Evolutionary conservation across 1,140 invertebrate species (phyloP).

Genomic region (Atta cephalotes): DNA sequence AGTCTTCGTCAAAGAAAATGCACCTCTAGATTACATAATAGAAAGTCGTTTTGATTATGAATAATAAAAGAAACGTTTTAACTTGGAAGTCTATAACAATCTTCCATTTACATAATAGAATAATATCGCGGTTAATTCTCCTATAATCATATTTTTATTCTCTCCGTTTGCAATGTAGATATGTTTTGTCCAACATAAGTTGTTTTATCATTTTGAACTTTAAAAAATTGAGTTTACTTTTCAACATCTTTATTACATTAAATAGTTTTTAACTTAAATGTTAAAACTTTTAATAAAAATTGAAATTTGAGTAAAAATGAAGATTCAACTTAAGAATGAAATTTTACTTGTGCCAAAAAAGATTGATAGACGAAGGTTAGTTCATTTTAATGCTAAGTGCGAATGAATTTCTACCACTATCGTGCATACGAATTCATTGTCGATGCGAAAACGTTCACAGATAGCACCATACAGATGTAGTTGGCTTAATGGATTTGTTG

Average conservation of each 20-base stretch:
- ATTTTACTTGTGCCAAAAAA: too few relatives aligned
- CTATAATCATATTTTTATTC: too few relatives aligned
- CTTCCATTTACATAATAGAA: background rate
- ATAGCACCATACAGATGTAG: background rate
- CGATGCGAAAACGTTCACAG: slow-evolving; percentile 21
- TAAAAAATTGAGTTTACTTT: too few relatives aligned
- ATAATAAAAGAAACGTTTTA: background rate
- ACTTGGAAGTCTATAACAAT: background rate
- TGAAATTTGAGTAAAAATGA: too few relatives aligned
- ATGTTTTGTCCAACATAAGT: too few relatives aligned
- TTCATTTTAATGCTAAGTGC: background rate
- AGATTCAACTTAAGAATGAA: too few relatives aligned
- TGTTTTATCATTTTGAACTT: too few relatives aligned
- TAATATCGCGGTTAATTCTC: background rate
- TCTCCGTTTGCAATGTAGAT: too few relatives aligned
- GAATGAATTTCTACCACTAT: slow-evolving; percentile 4
- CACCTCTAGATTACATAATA: slow-evolving; percentile 87
- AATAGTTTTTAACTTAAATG: too few relatives aligned
- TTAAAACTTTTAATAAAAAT: too few relatives aligned
- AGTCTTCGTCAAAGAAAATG: slow-evolving; percentile 94
- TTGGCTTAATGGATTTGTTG: slow-evolving; percentile 54
- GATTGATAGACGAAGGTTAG: too few relatives aligned
- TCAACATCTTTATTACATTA: too few relatives aligned
- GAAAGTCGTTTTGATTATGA: slow-evolving; percentile 28
- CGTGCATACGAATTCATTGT: background rate